phyloP scores from a whole-genome alignment of 1,140 invertebrate species.

The Eriocheir sinensis region DNA sequence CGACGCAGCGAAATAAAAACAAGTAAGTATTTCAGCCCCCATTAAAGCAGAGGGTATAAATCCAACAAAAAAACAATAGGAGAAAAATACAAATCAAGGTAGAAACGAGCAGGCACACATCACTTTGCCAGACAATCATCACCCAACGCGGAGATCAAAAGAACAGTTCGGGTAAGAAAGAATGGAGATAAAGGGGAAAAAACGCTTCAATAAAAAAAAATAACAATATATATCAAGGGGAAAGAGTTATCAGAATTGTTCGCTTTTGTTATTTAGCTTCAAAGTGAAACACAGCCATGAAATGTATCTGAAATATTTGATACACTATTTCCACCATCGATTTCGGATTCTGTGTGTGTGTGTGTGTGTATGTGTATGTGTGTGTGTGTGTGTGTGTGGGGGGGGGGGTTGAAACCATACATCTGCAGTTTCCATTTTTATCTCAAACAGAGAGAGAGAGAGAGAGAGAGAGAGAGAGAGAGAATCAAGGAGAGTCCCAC shows the following conservation, averaged over 20 bases:
- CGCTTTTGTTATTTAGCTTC: not conserved
- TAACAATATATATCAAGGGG: not conserved
- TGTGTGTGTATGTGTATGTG: not conserved
- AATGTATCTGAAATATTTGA: slow-evolving; percentile 26
- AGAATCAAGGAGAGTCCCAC: not conserved
- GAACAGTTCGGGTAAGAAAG: too few species aligned
- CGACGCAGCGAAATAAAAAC: too few species aligned
- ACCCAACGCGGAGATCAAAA: too few species aligned
- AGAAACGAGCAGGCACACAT: too few species aligned
- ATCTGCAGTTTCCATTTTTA: too few species aligned
- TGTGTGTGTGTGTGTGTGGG: not conserved
- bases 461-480: slow-evolving; percentile 22
- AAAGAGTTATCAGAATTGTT: slow-evolving; percentile 6
- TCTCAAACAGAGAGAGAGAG: slow-evolving; percentile 19
- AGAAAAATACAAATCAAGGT: too few species aligned
- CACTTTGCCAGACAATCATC: too few species aligned
- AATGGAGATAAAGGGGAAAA: too few species aligned
- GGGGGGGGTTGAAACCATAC: not conserved
- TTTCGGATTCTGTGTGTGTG: slow-evolving; percentile 11
- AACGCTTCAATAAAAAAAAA: too few species aligned
- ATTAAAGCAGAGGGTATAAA: too few species aligned
- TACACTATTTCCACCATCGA: not conserved
- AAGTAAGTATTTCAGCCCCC: too few species aligned
- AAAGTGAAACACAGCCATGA: slow-evolving; percentile 2
- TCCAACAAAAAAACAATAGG: too few species aligned